Conservation (phyloP, 1,140 invertebrate genomes). For the Drosophila arizonae region DNA sequence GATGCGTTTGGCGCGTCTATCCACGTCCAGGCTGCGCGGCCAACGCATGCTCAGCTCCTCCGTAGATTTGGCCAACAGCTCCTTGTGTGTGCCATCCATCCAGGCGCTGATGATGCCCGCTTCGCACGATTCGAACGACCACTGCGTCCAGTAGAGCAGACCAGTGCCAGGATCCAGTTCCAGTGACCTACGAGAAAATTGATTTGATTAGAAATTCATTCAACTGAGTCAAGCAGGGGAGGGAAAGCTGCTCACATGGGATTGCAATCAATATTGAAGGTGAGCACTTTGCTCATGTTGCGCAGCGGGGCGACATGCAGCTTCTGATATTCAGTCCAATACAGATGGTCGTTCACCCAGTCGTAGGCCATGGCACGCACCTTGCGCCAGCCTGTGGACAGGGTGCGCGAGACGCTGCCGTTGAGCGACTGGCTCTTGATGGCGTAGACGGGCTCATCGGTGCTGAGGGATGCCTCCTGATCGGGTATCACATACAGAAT, state of each 20-base stretch:
- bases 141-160: slow-evolving; percentile 91
- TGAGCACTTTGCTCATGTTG: slow-evolving; percentile 62
- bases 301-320: slow-evolving; percentile 68
- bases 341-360: slow-evolving; percentile 91
- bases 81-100: slow-evolving; percentile 91
- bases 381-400: slow-evolving; percentile 82
- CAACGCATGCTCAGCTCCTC: slow-evolving; percentile 85
- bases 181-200: slow-evolving; percentile 57
- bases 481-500: slow-evolving; percentile 85
- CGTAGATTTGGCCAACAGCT: slow-evolving; percentile 84
- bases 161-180: slow-evolving; percentile 75
- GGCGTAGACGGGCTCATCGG: slow-evolving; percentile 36
- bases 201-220: not conserved
- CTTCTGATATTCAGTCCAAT: slow-evolving; percentile 87
- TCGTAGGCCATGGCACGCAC: slow-evolving; percentile 87
- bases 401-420: slow-evolving; percentile 72
- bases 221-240: not conserved
- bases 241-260: slow-evolving; percentile 51
- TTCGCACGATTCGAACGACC: slow-evolving; percentile 59
- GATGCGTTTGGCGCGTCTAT: slow-evolving; percentile 88
- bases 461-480: not conserved
- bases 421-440: slow-evolving; percentile 63
- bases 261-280: slow-evolving; percentile 59
- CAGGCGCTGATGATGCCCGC: slow-evolving; percentile 86
- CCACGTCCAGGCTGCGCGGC: slow-evolving; percentile 94